Evolutionary conservation across 1,140 invertebrate genomes (phyloP).

Genomic region (Zaprionus kolodkinae): DNA sequence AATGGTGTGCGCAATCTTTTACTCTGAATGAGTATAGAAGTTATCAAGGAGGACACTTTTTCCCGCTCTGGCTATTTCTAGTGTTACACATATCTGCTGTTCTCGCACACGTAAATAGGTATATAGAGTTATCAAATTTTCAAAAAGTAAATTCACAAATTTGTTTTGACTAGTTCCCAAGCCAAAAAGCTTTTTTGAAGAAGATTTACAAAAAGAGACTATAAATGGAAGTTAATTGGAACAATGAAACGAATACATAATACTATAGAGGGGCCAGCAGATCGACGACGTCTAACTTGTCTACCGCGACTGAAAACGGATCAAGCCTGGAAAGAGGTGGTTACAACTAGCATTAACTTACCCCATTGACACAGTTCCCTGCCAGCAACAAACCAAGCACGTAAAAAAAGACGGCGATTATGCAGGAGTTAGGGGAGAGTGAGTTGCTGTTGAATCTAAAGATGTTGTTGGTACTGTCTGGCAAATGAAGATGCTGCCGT

Average conservation of each 20-base stretch:
- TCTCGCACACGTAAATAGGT: constrained; percentile 4
- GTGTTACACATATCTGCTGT: constrained; percentile 30
- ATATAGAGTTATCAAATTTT: constrained; percentile 63
- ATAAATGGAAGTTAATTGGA: constrained; percentile 53
- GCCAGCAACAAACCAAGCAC: constrained; percentile 71
- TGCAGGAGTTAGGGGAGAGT: constrained; percentile 36
- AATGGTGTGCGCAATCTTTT: constrained; percentile 82
- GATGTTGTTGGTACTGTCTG: constrained; percentile 34
- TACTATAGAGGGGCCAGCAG: constrained; percentile 21
- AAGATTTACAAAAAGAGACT: constrained; percentile 20
- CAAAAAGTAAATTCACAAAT: constrained; percentile 3
- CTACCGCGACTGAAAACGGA: constrained; percentile 20
- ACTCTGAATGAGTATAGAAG: constrained; percentile 64
- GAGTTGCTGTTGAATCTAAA: constrained; percentile 34
- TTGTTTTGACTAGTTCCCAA: constrained; percentile 47
- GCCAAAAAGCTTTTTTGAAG: constrained; percentile 41
- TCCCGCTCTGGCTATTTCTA: constrained; percentile 22
- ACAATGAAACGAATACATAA: constrained; percentile 40
- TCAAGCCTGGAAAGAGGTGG: constrained; percentile 20
- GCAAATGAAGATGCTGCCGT: constrained; percentile 57
- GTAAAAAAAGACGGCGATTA: constrained; percentile 54
- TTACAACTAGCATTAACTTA: constrained; percentile 54
- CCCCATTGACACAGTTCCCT: constrained; percentile 83
- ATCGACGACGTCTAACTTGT: no score
- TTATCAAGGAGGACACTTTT: constrained; percentile 76